phyloP scores from a whole-genome alignment of 2,797 vertebrate species.

The Trichosurus vulpecula region DNA sequence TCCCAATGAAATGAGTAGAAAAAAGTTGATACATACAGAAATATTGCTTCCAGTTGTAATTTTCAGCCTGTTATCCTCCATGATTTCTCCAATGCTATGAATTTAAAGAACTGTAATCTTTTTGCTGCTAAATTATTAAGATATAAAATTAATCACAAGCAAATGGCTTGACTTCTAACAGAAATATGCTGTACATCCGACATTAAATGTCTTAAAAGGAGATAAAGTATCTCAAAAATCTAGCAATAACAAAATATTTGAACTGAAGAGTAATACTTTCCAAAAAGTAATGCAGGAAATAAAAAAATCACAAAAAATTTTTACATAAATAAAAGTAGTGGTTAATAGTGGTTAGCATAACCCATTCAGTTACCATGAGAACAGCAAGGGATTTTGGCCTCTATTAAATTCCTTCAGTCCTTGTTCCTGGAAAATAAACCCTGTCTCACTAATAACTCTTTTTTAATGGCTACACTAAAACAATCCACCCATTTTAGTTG shows the following conservation, averaged over 20 bases:
- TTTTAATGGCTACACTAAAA: not conserved
- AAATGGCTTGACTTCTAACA: slow-evolving; percentile 20
- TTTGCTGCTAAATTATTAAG: slow-evolving; percentile 10
- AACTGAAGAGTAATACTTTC: slow-evolving; percentile 2
- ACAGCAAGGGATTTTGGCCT: not conserved
- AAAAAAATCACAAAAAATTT: slow-evolving; percentile 3
- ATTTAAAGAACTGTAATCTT: slow-evolving; percentile 31
- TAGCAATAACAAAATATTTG: not conserved
- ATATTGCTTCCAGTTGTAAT: slow-evolving; percentile 26
- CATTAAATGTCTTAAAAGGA: slow-evolving; percentile 21
- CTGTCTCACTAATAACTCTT: not conserved
- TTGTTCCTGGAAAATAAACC: not conserved
- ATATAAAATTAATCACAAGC: slow-evolving; percentile 28
- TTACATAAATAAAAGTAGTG: slow-evolving; percentile 45
- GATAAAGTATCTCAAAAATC: not conserved
- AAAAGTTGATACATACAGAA: slow-evolving; percentile 64
- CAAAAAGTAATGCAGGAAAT: not conserved
- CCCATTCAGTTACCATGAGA: not conserved
- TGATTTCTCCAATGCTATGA: slow-evolving; percentile 26
- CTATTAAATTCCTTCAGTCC: not conserved
- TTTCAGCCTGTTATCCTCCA: slow-evolving; percentile 52
- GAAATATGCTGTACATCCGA: not conserved
- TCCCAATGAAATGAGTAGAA: slow-evolving; percentile 54
- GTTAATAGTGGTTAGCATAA: not conserved
- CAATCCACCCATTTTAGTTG: not conserved